Evolutionary conservation across 2,113 vertebrate genomes (phyloP).

Genomic region (rabbit (Oryctolagus cuniculus)): mOryCun1.1 NC_091438.1:43520001-43520500

Average conservation of each 20-base stretch:
- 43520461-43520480: not conserved
- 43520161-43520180: not conserved
- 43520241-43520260: not conserved
- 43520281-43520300: not conserved
- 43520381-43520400: not conserved
- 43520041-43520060: not conserved
- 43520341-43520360: not conserved
- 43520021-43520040: not conserved
- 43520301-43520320: not conserved
- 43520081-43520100: not conserved
- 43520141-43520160: not conserved
- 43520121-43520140: not conserved
- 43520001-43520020: not conserved
- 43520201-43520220: not conserved
- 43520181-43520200: not conserved
- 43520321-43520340: not conserved
- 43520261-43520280: not conserved
- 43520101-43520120: not conserved
- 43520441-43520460: not conserved
- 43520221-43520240: not conserved
- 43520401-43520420: not conserved
- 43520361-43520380: not conserved
- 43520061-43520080: not conserved
- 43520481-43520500: not conserved
- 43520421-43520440: not conserved